Base-by-base conservation (phyloP, 1,140 invertebrate species). In the Drosophila lini region DNA sequence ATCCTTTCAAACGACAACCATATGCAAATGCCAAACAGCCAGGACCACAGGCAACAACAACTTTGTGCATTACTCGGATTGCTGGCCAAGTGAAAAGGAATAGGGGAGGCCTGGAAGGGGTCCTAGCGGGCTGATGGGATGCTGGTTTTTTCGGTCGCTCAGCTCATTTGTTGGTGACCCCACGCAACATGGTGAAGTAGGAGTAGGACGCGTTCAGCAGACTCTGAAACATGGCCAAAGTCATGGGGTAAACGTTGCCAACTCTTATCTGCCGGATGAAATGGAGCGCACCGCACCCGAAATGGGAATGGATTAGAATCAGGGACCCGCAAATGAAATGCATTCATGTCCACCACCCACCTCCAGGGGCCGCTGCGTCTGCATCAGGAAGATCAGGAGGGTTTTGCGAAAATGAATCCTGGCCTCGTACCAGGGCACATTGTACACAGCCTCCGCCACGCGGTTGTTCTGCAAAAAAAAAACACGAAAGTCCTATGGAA, bases 191-290 rank as follows among this genome's bases (percentile, higher is more conserved):
- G 59, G 91, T 90, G 74, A 92, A 92, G 77, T 90, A 92, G 48
- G 91, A 89, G 77, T 92, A 92, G 55, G 91, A 91, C 53, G 79
- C 74, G 84, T 92, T 92, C 67, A 92, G 47, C 67, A 92, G 70
- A 67, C 82, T 90, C 79, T 91, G 91, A 85, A 92, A 92, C 71
- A 84, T 91, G 67, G 84, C 82, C 83, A 92, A 81, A 74, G 91
- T 90, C 91, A 92, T 92, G 78, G 91, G 89, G 78, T 91, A 91
- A 80, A 91, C 63, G 74, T 91, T 85, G 56, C 82, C 91, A 59
- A 81, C 76, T 71, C 73, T 88, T 64, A 92, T 88, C 91, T 92
- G 77, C 42, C 74, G 78, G 48, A 80, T 85, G 85, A 89, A 88
- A 85, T 90, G 77, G 75, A 89, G 78, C 70, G 79, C 58, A 86